A percentile compares a stretch with the other conserved stretches of the same genome.
Evolutionary conservation across 2,113 vertebrate genomes (phyloP).

Genomic region (Craseonycteris thonglongyai): DNA sequence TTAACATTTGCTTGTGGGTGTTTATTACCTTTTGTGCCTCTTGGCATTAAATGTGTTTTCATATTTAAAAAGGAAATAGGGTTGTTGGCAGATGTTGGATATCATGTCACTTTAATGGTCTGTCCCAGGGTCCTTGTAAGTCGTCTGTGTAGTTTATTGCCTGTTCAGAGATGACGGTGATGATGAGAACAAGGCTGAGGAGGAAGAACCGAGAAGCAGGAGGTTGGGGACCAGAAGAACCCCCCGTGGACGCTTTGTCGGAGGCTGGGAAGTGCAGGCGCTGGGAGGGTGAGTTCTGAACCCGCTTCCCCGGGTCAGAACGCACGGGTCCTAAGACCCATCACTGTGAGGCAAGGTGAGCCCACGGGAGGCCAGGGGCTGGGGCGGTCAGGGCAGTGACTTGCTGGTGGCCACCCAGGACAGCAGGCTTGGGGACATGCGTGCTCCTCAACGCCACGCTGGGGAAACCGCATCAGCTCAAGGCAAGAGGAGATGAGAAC

Average conservation of each 20-base stretch:
- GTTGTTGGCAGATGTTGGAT: background rate
- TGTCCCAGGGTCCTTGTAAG: background rate
- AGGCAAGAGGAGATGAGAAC: background rate
- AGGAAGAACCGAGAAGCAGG: too few species aligned
- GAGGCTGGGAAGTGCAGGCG: accelerated
- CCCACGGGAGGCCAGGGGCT: background rate
- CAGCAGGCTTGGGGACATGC: background rate
- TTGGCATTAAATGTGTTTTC: too few species aligned
- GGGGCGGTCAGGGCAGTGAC: background rate
- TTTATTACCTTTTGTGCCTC: too few species aligned
- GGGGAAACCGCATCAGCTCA: background rate
- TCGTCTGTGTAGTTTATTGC: background rate
- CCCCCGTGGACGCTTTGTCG: too few species aligned
- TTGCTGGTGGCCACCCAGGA: background rate
- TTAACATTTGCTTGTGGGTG: too few species aligned
- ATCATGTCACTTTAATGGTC: background rate
- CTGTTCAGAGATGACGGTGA: accelerated
- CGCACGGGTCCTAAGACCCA: background rate
- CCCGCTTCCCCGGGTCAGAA: background rate
- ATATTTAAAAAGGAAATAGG: too few species aligned
- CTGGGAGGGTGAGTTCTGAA: background rate
- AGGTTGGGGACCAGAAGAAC: accelerated
- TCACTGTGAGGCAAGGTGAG: accelerated
- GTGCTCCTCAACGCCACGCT: accelerated
- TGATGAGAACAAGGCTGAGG: accelerated